These are phyloP conservation scores for Myrmecophaga tridactyla DNA, from an alignment of 2,113 vertebrate species.

Conservation along the genomic window DNA sequence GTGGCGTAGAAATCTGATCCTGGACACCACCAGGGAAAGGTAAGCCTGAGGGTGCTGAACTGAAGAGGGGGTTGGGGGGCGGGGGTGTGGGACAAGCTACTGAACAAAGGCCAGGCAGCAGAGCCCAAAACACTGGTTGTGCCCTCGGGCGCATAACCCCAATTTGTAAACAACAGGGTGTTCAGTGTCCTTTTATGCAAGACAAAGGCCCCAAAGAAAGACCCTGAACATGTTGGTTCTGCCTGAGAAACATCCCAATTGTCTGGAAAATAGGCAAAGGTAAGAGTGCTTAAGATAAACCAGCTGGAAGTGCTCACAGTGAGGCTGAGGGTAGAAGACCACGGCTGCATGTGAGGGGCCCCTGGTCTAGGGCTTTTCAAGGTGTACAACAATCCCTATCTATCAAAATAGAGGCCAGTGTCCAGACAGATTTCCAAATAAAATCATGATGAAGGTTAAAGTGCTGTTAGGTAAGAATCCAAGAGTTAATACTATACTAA, in stretches of 20 bases:
- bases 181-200: conserved; percentile 38
- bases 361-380: neutral
- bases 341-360: neutral
- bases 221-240: conserved; percentile 29
- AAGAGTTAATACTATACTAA: neutral
- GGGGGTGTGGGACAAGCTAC: neutral
- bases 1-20: neutral
- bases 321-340: neutral
- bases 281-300: conserved; percentile 49
- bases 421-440: neutral
- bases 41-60: neutral
- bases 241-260: conserved; percentile 55
- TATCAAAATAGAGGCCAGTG: neutral
- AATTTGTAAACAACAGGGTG: conserved; percentile 67
- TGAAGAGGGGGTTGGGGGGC: neutral
- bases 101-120: conserved; percentile 31
- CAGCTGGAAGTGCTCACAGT: neutral
- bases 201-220: conserved; percentile 61
- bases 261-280: conserved; percentile 65
- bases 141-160: conserved; percentile 43
- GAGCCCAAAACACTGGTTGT: conserved; percentile 10
- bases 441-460: neutral
- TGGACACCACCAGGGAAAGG: neutral
- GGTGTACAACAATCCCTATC: neutral
- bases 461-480: neutral